A percentile compares a stretch with the other conserved stretches of the same genome.
phyloP scores from a whole-genome alignment of 2,113 vertebrate species.

The Campylomormyrus numenius region DNA sequence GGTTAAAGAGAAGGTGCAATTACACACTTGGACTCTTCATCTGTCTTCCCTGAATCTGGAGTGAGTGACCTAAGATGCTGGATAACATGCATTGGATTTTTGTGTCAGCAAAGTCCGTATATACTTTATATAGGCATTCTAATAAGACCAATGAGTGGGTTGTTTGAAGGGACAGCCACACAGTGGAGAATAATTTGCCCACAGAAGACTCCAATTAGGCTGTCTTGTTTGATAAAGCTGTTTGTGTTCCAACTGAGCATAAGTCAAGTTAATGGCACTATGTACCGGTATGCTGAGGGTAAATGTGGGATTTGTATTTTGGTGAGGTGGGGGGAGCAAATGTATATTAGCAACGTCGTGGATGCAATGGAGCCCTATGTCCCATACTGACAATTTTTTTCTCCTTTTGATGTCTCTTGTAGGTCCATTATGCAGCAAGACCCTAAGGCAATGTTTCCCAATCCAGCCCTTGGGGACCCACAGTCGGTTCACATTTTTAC shows the following conservation, averaged over 20 bases:
- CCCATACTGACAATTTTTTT: neutral
- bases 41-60: neutral
- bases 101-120: neutral
- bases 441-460: neutral
- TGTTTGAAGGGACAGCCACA: neutral
- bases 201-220: neutral
- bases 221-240: conserved; percentile 1
- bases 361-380: neutral
- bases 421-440: neutral
- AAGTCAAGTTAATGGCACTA: neutral
- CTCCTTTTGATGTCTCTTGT: neutral
- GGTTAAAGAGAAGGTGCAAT: neutral
- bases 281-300: neutral
- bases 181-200: neutral
- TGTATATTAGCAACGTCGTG: neutral
- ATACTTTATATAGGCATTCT: neutral
- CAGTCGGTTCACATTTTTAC: neutral
- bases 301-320: neutral
- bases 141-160: neutral
- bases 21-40: neutral
- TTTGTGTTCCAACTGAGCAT: neutral
- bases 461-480: neutral
- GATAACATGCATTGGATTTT: neutral
- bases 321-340: neutral
- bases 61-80: neutral